phyloP scores from a whole-genome alignment of 1,140 invertebrate species.

The Drosophila setifemur region DNA sequence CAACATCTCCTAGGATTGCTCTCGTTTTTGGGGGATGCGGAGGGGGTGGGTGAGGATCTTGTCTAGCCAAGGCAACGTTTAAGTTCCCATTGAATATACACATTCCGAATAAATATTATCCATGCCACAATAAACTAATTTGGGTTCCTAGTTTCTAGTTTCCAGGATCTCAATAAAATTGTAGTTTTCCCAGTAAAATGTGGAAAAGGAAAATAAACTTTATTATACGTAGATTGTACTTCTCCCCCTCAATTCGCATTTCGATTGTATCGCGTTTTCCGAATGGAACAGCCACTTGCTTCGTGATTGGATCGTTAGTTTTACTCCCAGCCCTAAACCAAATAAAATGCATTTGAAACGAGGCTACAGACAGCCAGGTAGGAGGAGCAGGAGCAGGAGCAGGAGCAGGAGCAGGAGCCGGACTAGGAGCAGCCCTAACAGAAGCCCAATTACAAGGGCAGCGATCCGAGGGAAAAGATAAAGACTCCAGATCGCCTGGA shows the following conservation, averaged over 20 bases:
- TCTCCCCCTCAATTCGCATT: background rate
- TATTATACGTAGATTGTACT: too few species aligned
- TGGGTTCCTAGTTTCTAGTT: too few species aligned
- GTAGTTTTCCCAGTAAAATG: too few species aligned
- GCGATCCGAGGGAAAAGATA: constrained; percentile 19
- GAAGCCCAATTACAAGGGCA: constrained; percentile 43
- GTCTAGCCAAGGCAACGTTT: too few species aligned
- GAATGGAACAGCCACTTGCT: background rate
- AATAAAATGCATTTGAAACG: constrained; percentile 52
- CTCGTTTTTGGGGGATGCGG: constrained; percentile 13
- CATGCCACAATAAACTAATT: too few species aligned
- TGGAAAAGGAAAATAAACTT: too few species aligned
- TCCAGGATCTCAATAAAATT: too few species aligned
- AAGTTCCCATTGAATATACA: too few species aligned
- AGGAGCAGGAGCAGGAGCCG: too few species aligned
- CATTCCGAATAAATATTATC: too few species aligned
- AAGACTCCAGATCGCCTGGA: background rate
- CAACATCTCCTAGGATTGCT: constrained; percentile 3
- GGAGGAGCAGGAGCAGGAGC: background rate
- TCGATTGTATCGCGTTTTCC: background rate
- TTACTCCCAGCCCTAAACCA: background rate
- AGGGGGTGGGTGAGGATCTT: too few species aligned
- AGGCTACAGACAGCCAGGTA: background rate
- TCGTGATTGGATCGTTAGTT: background rate
- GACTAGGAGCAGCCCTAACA: too few species aligned